Evolutionary conservation across 2,888 invertebrate species (phyloP), one percentile per base, ranked within the genome.

Genomic region (Sisyra terminalis): DNA sequence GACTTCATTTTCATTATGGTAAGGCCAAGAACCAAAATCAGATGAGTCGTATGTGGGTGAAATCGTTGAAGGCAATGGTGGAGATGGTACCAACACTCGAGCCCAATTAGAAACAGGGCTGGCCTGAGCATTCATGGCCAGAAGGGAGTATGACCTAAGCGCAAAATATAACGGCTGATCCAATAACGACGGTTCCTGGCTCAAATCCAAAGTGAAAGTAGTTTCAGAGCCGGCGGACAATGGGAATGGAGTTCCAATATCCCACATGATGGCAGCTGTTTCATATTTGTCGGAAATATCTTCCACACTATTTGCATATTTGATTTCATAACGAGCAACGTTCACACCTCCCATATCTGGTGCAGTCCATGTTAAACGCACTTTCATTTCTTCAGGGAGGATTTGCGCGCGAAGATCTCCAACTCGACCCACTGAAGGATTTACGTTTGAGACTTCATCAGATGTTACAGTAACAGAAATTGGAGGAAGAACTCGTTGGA

Each of bases 341-440:
- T 57, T 59, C 11, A 60, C 53, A 0, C 68, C 69, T 2, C 67
- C 69, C 64, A 70, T 65, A 48, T 70, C 75, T 1, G 75, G 73
- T 3, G 74, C 67, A 2, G 74, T 73, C 72, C 75, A 75, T 0
- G 62, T 59, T 7, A 76, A 56, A 10, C 66, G 59, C 2, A 68
- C 59, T 45, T 67, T 67, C 30, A 65, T 64, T 50, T 66, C 65
- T 18, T 64, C 60, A 1, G 61, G 55, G 11, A 66, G 51, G 2
- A 67, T 55, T 15, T 66, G 61, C 0, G 64, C 67, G 38, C 58
- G 57, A 10, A 76, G 55, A 56, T 76, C 73, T 1, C 70, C 69
- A 30, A 75, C 67, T 16, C 69, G 57, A 2, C 69, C 67, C 1
- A 66, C 66, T 31, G 57, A 50, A 39, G 56, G 53, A 37, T 55